Percentiles rank a stretch among this genome's conserved stretches.
Conservation (phyloP, 2,888 invertebrate species). For the Elmis aenea region DNA sequence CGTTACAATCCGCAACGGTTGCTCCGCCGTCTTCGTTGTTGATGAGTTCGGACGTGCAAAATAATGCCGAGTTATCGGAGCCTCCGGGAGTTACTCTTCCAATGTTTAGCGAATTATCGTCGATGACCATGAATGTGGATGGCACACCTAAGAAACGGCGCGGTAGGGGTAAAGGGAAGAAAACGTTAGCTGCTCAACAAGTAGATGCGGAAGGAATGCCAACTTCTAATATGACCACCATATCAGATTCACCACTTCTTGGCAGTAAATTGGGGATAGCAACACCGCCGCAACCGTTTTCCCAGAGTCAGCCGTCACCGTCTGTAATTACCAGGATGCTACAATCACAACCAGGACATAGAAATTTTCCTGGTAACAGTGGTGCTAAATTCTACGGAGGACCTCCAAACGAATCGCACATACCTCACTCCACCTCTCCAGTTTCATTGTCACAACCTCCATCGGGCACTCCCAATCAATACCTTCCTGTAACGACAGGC, state of each 20-base stretch:
- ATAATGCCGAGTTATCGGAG: slow-evolving; percentile 39
- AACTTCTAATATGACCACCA: slow-evolving; percentile 16
- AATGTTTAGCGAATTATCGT: slow-evolving; percentile 33
- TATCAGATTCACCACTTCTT: slow-evolving; percentile 23
- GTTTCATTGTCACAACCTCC: neutral
- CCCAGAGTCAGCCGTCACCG: slow-evolving; percentile 48
- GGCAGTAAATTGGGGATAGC: slow-evolving; percentile 42
- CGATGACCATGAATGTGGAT: slow-evolving; percentile 25
- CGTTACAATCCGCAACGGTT: slow-evolving; percentile 1
- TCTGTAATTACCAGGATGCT: slow-evolving; percentile 62
- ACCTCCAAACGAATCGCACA: slow-evolving; percentile 21
- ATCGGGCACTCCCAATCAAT: neutral
- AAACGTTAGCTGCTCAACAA: slow-evolving; percentile 45
- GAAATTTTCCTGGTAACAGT: slow-evolving; percentile 11
- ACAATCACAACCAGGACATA: slow-evolving; percentile 47
- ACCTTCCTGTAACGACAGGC: slow-evolving; percentile 22
- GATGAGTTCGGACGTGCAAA: slow-evolving; percentile 17
- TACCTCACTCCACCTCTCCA: neutral
- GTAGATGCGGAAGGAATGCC: slow-evolving; percentile 49
- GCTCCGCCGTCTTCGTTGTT: slow-evolving; percentile 4
- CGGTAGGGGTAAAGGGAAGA: slow-evolving; percentile 47
- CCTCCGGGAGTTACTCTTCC: slow-evolving; percentile 40
- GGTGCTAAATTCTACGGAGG: slow-evolving; percentile 19
- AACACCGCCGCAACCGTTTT: slow-evolving; percentile 50
- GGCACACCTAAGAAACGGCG: slow-evolving; percentile 43